phyloP scores from a whole-genome alignment of 2,888 invertebrate species.

The Protodeltote pygarga region DNA sequence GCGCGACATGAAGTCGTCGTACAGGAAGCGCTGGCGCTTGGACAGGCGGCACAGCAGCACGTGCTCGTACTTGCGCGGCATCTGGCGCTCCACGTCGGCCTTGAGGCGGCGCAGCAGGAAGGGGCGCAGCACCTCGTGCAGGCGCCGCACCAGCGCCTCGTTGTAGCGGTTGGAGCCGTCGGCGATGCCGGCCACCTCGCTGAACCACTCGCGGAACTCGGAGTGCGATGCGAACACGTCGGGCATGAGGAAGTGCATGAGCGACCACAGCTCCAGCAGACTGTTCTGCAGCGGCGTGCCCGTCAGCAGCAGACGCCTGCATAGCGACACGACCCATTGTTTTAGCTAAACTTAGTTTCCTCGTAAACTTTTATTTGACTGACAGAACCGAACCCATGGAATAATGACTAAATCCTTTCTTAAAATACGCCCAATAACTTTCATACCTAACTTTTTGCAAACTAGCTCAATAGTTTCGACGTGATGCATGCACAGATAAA shows the following conservation, averaged over 20 bases:
- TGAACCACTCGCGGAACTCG: conserved; percentile 99
- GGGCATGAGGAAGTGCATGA: conserved; percentile 99
- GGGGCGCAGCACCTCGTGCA: conserved; percentile 92
- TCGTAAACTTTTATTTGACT: too few relatives aligned
- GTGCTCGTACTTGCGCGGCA: conserved; percentile 98
- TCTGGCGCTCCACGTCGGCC: conserved; percentile 98
- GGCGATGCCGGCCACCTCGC: conserved; percentile 92
- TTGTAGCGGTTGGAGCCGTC: conserved; percentile 64
- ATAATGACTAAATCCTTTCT: too few relatives aligned
- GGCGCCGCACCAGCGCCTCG: conserved; percentile 72
- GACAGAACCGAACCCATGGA: too few relatives aligned
- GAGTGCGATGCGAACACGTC: conserved; percentile 98
- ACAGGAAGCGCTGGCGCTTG: conserved; percentile 97
- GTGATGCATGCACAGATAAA: too few relatives aligned
- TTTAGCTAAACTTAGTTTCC: too few relatives aligned
- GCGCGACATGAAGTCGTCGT: conserved; percentile 99
- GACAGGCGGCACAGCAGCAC: conserved; percentile 97
- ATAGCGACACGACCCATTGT: conserved; percentile 45
- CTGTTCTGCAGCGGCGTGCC: conserved; percentile 98
- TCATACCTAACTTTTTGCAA: too few relatives aligned
- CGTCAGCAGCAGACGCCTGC: conserved; percentile 94
- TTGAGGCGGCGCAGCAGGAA: conserved; percentile 97
- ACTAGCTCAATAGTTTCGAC: too few relatives aligned
- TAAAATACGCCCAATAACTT: too few relatives aligned
- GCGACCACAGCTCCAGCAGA: conserved; percentile 98